Evolutionary conservation across 1,140 invertebrate species (phyloP), one percentile per base, ranked within the genome.

Genomic region (Drosophila ambigua): DNA sequence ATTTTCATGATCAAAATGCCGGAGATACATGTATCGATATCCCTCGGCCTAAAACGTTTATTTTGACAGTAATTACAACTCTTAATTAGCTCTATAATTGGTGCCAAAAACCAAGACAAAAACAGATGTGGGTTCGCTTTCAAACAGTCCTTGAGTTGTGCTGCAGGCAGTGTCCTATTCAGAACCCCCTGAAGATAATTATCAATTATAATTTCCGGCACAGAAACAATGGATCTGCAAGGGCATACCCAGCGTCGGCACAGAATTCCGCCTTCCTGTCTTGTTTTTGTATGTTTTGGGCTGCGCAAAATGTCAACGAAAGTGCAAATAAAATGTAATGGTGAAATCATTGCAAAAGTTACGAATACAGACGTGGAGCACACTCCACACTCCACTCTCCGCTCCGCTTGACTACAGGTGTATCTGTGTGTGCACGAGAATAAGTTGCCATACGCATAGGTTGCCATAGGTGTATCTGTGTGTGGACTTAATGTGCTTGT

Each of bases 291-390:
- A 46, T 58, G 67, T 48, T 63, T 63, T 71, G 60, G 75, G 71
- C 68, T 81, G 82, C 68, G 78, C 78, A 87, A 87, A 75, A 81
- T 87, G 78, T 87, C 82, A 87, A 87, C 74, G 74, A 85, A 88
- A 88, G 82, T 87, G 78, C 82, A 88, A 87, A 87, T 87, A 87
- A 87, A 87, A 87, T 87, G 82, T 82, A 87, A 87, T 87, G 78
- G 76, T 58, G 74, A 87, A 87, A 87, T 87, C 83, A 85, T 85
- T 85, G 82, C 82, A 82, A 82, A 78, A 87, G 68, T 69, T 69
- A 69, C 66, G 53, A 63, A 58, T 63, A 43, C 48, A 67, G 31
- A 60, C 63, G 53, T 71, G 53, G 31, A 1, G 31, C 31, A 2
- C 31, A 11, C 24, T 45, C 41, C 31, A 16, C 39, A 16, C 9